A percentile compares a stretch with the other conserved stretches of the same genome.
Evolutionary conservation across 2,113 vertebrate genomes (phyloP).

Genomic region (Pelusios castaneus): DNA sequence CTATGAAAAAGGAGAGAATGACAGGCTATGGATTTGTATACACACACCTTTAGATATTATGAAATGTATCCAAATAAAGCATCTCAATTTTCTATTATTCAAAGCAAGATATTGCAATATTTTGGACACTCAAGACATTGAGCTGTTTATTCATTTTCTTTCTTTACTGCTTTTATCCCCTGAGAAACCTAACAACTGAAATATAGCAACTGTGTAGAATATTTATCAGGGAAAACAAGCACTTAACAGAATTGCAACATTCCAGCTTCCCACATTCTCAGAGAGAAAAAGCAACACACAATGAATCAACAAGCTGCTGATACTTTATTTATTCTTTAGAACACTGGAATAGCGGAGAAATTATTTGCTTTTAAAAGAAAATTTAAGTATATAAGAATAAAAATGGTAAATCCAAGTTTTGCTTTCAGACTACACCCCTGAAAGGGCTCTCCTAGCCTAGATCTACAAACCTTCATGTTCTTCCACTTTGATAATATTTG

Average conservation of each 20-base stretch:
- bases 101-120: conserved; percentile 61
- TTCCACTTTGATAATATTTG: background rate
- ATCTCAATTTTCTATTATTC: conserved; percentile 60
- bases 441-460: background rate
- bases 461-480: background rate
- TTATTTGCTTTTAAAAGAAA: conserved; percentile 22
- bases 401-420: background rate
- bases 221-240: conserved; percentile 46
- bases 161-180: conserved; percentile 60
- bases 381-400: background rate
- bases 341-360: background rate
- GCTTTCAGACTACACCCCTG: background rate
- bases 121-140: conserved; percentile 60
- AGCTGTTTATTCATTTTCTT: conserved; percentile 73
- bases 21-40: conserved; percentile 36
- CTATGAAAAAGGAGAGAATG: background rate
- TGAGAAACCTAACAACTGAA: conserved; percentile 69
- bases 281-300: conserved; percentile 26
- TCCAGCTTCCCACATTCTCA: conserved; percentile 16
- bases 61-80: conserved; percentile 66
- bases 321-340: background rate
- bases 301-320: conserved; percentile 11
- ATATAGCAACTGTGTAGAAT: conserved; percentile 44
- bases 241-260: conserved; percentile 44
- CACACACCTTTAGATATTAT: conserved; percentile 28